Base-by-base conservation (phyloP, 2,888 invertebrate species). In the Eristalis pertinax region DNA sequence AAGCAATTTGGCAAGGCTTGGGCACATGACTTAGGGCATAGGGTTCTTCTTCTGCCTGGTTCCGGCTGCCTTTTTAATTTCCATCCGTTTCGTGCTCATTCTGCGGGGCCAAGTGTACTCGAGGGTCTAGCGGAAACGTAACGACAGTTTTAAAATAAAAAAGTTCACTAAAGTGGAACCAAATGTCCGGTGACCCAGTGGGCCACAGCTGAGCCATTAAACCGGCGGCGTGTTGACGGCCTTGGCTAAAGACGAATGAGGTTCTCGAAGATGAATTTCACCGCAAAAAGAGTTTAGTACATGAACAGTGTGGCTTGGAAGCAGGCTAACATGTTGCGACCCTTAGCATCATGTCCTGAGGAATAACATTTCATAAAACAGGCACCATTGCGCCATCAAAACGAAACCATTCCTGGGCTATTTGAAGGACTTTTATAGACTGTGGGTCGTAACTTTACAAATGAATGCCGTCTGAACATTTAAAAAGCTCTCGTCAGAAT, bases 31-130 rank as follows among this genome's bases (percentile, higher is more conserved):
- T 19, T n/a, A 32, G 32, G 32, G 8, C 10, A 32, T 10, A 32
- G 15, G 15, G 43, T 15, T 1, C 58, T 62, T 4, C 35, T 26
- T 26, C 5, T n/a, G 60, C 24, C 8, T 8, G 58, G 29, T 56
- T 56, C 35, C 65, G 60, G 68, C 68, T 62, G 60, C 24, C 22
- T 24, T 62, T 69, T 63, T 77, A 69, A 63, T 77, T 38, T 50
- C 63, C 22, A 19, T 24, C 32, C 29, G n/a, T n/a, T 38, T 41
- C 29, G n/a, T 13, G 15, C 43, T 35, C 60, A 5, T 26, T 41
- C 43, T 29, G 3, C 13, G 13, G 38, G 38, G 13, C 35, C 35
- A 38, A 38, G 35, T 38, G 35, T 38, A 8, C 13, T 13, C 1
- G 38, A 38, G 38, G 56, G 65, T 29, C 75, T 60, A 60, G 3